phyloP scores from a whole-genome alignment of 2,113 vertebrate species.

The Scytalopus superciliaris region DNA sequence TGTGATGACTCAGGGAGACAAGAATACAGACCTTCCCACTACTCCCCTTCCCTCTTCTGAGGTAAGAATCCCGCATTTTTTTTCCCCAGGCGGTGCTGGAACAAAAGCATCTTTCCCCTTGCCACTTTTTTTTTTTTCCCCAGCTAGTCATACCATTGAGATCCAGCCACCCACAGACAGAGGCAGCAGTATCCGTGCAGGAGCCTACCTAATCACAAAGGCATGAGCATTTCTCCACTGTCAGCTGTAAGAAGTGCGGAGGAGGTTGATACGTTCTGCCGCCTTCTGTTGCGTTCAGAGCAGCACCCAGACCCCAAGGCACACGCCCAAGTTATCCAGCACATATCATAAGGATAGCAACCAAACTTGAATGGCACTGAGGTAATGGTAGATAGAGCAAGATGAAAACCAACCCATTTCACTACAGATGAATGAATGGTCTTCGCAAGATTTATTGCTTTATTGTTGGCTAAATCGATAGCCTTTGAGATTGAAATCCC shows the following conservation, averaged over 20 bases:
- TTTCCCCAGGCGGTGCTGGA: neutral
- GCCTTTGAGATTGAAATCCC: neutral
- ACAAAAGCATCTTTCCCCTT: neutral
- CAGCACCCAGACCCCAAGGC: neutral
- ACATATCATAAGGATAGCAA: neutral
- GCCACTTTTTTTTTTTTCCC: neutral
- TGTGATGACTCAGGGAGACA: neutral
- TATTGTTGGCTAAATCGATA: neutral
- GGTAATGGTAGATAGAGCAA: accelerated
- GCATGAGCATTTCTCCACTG: neutral
- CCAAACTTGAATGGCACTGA: neutral
- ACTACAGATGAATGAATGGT: neutral
- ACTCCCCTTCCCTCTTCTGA: neutral
- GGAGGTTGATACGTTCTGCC: neutral
- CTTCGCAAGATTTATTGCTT: neutral
- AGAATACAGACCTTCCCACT: neutral
- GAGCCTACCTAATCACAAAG: neutral
- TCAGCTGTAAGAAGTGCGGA: accelerated
- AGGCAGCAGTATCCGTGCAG: neutral
- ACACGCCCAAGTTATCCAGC: neutral
- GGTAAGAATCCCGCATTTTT: neutral
- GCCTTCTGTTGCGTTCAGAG: neutral
- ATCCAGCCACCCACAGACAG: neutral
- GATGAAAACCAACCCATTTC: neutral
- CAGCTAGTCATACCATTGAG: neutral